phyloP scores from a whole-genome alignment of 2,797 vertebrate species.

The Chelonia mydas region DNA sequence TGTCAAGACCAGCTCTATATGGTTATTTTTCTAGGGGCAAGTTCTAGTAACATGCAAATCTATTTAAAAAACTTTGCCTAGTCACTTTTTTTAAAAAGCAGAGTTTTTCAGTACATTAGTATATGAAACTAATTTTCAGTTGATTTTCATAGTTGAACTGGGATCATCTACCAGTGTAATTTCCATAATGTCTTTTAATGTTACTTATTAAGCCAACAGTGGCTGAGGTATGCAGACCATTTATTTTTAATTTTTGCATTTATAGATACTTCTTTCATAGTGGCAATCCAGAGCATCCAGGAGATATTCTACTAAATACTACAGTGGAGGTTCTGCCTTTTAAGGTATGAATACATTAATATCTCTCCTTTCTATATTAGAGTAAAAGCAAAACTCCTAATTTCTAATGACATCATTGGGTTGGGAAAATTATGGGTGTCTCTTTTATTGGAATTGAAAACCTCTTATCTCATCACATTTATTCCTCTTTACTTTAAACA shows the following conservation, averaged over 20 bases:
- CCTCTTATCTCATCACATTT: neutral
- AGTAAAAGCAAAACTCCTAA: constrained; percentile 3
- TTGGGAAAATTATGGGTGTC: neutral
- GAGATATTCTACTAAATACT: constrained; percentile 95
- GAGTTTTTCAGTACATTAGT: neutral
- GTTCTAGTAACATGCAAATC: neutral
- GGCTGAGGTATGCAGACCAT: neutral
- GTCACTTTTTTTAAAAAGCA: neutral
- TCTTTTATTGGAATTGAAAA: neutral
- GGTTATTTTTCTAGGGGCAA: neutral
- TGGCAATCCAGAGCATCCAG: constrained; percentile 97
- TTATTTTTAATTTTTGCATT: constrained; percentile 31
- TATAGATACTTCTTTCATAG: constrained; percentile 96
- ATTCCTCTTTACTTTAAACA: neutral
- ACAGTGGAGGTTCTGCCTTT: constrained; percentile 95
- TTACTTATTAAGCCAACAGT: neutral
- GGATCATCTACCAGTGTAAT: neutral
- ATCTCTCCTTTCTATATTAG: neutral
- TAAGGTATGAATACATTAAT: constrained; percentile 80
- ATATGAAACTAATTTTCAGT: neutral
- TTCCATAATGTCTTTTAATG: neutral
- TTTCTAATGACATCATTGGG: neutral
- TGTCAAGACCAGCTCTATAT: neutral
- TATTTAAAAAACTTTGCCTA: neutral
- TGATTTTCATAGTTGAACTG: neutral